Base-by-base conservation (phyloP, 2,113 vertebrate genomes). In the Bujurquina vittata region DNA sequence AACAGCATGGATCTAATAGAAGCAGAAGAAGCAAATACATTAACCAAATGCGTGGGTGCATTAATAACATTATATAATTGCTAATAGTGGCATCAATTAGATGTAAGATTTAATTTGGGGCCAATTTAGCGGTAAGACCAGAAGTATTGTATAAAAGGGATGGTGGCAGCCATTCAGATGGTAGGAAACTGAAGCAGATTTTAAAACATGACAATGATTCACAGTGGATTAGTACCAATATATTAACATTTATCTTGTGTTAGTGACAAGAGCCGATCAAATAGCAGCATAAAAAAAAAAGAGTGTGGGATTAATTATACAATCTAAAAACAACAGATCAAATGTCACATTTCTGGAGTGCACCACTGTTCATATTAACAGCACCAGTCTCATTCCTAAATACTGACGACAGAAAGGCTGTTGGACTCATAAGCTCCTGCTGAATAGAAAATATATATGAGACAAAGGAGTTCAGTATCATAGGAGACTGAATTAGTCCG, bases 401-500 rank as follows among this genome's bases (percentile, higher is more conserved):
- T 37, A 74, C 15, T 61, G 49, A 69, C 37, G 62, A 74, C 43
- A 35, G 26, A 87, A 81, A 76, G 22, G 26, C 57, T 80, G 22
- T 43, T 63, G 73, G 31, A 57, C 10, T 35, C 58, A 63, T 23
- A 37, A 52, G 52, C 67, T 20, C 15, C 81, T 80, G 63, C 10
- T 62, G 65, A 69, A 49, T 69, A 49, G 5, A 69, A 23, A 74
- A 86, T 40, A 82, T 73, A 52, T 35, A 73, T 60, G 4, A 80
- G 54, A 58, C 29, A 46, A 79, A 61, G 7, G 33, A 73, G 82
- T 79, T 80, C 33, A 46, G n/a, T 20, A 9, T 72, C 63, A 43
- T 9, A 56, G 58, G 4, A 52, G 56, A 67, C 22, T 26, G 46
- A 75, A 62, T 85, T 59, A 84, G 83, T 84, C 83, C 78, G 75